Conservation (phyloP, 2,797 vertebrate species). For the Vespertilio murinus region DNA sequence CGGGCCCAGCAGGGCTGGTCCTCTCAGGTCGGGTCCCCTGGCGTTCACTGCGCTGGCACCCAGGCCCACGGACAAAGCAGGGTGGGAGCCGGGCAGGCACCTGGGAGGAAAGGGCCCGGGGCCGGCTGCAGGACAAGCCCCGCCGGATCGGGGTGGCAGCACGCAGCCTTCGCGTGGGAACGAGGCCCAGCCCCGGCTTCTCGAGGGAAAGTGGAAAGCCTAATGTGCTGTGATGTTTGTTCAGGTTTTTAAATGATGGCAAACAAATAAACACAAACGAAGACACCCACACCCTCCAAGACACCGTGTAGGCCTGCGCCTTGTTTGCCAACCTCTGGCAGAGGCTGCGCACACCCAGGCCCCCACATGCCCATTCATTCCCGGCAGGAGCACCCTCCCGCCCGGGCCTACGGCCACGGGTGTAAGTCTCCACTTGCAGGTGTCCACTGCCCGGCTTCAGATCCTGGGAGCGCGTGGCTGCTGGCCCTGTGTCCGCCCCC, state of each 20-base stretch:
- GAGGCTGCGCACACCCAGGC: fast-evolving
- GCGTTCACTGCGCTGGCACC: no score
- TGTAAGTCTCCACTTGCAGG: fast-evolving
- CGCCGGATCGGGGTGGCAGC: no score
- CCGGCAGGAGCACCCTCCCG: fast-evolving
- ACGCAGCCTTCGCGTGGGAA: not conserved
- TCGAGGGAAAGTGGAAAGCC: not conserved
- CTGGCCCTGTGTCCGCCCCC: not conserved
- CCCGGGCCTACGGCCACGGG: fast-evolving
- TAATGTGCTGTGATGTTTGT: not conserved
- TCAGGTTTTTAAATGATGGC: not conserved
- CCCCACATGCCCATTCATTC: not conserved
- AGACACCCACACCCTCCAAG: not conserved
- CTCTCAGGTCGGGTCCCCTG: not conserved
- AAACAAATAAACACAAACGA: not conserved
- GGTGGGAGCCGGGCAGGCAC: not conserved
- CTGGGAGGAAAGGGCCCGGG: not conserved
- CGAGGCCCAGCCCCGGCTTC: not conserved
- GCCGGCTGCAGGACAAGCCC: not conserved
- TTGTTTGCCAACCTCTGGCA: not conserved
- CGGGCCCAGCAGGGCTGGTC: not conserved
- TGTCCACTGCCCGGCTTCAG: no score
- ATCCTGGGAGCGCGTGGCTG: fast-evolving
- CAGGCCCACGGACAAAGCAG: not conserved
- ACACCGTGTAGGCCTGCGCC: not conserved